Evolutionary conservation across 1,140 invertebrate genomes (phyloP).

Genomic region (Drosophila hydei): DNA sequence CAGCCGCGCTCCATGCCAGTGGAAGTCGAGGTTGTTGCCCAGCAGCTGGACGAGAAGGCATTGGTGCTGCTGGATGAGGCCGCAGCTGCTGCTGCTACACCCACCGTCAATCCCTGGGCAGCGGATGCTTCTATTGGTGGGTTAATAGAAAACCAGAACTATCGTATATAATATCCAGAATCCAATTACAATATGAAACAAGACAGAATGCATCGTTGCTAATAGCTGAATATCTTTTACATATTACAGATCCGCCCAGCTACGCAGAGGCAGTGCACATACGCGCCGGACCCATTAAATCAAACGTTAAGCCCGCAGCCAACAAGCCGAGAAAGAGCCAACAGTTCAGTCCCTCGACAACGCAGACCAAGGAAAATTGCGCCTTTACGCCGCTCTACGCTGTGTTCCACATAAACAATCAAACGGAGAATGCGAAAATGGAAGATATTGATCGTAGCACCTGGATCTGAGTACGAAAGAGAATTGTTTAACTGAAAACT

Average conservation of each 20-base stretch:
- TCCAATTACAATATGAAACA: too few relatives aligned
- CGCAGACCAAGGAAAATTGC: conserved; percentile 13
- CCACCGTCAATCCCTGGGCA: conserved; percentile 46
- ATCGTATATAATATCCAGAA: neutral
- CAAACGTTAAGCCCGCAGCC: neutral
- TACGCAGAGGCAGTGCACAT: conserved; percentile 65
- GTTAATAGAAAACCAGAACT: neutral
- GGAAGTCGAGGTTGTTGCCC: conserved; percentile 39
- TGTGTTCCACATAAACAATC: conserved; percentile 58
- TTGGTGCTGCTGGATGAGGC: conserved; percentile 41
- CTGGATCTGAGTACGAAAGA: conserved; percentile 41
- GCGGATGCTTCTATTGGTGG: conserved; percentile 53
- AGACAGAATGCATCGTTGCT: too few relatives aligned
- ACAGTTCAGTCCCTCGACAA: conserved; percentile 4
- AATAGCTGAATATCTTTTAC: neutral
- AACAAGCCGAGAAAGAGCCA: neutral
- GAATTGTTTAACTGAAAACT: neutral
- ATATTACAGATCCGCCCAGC: conserved; percentile 49
- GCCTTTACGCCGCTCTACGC: conserved; percentile 58
- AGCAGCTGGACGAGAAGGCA: conserved; percentile 58
- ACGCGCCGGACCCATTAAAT: neutral
- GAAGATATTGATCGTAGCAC: conserved; percentile 44
- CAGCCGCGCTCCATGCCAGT: conserved; percentile 28
- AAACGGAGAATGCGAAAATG: conserved; percentile 18
- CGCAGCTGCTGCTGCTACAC: neutral